phyloP scores from a whole-genome alignment of 2,113 vertebrate species.

The Macrotis lagotis region DNA sequence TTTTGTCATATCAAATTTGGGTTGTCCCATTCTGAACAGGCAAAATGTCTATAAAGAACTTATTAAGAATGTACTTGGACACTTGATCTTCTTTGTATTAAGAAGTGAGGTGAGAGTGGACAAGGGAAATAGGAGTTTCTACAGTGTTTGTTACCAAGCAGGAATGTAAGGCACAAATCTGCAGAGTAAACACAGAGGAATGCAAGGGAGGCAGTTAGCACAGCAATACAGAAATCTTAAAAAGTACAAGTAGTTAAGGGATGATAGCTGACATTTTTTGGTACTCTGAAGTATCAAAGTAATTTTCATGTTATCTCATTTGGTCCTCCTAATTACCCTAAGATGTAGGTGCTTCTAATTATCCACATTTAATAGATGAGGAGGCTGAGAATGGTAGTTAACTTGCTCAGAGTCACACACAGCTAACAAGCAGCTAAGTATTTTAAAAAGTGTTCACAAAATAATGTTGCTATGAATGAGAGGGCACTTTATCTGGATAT shows the following conservation, averaged over 20 bases:
- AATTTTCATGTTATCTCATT: background rate
- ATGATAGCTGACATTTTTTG: background rate
- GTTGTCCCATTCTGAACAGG: slow-evolving; percentile 56
- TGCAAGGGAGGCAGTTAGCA: background rate
- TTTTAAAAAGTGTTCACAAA: background rate
- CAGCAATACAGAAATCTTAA: slow-evolving; percentile 2
- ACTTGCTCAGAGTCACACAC: background rate
- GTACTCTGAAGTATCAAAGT: background rate
- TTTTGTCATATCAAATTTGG: slow-evolving; percentile 76
- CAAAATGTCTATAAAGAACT: slow-evolving; percentile 70
- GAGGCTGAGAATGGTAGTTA: background rate
- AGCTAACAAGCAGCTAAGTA: background rate
- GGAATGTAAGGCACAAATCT: slow-evolving; percentile 50
- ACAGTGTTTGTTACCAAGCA: slow-evolving; percentile 30
- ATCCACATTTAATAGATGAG: background rate
- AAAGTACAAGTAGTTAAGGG: background rate
- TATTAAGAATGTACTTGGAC: slow-evolving; percentile 61
- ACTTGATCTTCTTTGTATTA: slow-evolving; percentile 70
- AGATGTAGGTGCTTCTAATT: background rate
- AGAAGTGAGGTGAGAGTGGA: slow-evolving; percentile 49
- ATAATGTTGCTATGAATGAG: background rate
- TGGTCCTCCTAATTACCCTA: background rate
- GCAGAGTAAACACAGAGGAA: slow-evolving; percentile 39
- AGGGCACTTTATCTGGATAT: slow-evolving; percentile 38
- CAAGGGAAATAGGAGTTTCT: slow-evolving; percentile 64